phyloP scores from a whole-genome alignment of 2,113 vertebrate genomes.

The Burhinus oedicnemus region DNA sequence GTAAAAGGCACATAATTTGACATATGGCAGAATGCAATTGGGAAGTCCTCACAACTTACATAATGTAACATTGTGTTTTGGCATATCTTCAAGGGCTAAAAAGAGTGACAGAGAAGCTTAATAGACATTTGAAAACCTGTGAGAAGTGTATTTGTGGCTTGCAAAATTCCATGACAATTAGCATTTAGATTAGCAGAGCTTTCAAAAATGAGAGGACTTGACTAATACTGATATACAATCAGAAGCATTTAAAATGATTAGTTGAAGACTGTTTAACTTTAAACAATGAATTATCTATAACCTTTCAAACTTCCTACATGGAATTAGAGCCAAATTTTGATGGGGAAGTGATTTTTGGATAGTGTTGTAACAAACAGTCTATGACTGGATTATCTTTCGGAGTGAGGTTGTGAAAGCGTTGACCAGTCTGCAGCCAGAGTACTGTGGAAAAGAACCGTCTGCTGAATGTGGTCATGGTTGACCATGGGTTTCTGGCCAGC shows the following conservation, averaged over 20 bases:
- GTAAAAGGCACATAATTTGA: not conserved
- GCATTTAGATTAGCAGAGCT: not conserved
- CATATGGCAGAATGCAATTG: not conserved
- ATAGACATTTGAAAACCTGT: not conserved
- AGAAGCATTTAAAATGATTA: not conserved
- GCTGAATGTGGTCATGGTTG: not conserved
- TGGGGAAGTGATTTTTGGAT: not conserved
- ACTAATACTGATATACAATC: slow-evolving; percentile 1
- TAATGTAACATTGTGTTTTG: slow-evolving; percentile 5
- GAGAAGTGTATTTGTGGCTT: slow-evolving; percentile 19
- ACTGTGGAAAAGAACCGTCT: not conserved
- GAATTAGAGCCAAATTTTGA: not conserved
- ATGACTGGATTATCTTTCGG: not conserved
- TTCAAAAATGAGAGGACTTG: not conserved
- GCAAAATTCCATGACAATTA: not conserved
- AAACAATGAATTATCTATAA: not conserved
- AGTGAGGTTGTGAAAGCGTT: not conserved
- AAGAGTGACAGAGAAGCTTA: not conserved
- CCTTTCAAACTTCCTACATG: not conserved
- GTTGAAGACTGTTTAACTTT: not conserved
- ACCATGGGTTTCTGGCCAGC: not conserved
- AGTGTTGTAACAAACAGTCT: not conserved
- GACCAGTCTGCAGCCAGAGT: not conserved
- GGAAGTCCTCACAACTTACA: not conserved
- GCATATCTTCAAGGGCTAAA: slow-evolving; percentile 8